Conservation (phyloP, 2,113 vertebrate genomes). For the Scortum barcoo region DNA sequence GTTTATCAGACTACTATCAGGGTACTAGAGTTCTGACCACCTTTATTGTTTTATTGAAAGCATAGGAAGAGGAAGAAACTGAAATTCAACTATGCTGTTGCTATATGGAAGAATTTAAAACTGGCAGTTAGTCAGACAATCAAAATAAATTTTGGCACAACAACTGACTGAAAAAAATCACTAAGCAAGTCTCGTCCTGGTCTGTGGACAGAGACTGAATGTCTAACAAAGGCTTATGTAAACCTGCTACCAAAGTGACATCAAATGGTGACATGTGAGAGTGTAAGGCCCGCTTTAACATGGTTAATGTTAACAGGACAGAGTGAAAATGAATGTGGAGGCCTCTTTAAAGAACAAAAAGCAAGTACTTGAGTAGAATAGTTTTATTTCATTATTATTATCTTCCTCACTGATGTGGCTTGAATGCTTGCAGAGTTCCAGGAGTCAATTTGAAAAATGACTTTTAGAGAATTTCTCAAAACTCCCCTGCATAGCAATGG, state of each 20-base stretch:
- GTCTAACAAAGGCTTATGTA: neutral
- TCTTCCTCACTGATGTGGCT: neutral
- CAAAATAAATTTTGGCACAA: no score
- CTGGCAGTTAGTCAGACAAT: neutral
- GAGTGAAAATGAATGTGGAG: neutral
- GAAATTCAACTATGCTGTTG: neutral
- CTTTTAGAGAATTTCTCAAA: slow-evolving; percentile 34
- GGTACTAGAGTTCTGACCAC: neutral
- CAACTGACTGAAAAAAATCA: neutral
- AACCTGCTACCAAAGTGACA: neutral
- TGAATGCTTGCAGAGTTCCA: slow-evolving; percentile 23
- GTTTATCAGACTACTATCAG: neutral
- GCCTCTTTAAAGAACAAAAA: neutral
- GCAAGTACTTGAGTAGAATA: neutral
- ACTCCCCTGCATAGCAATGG: slow-evolving; percentile 56
- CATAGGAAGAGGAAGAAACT: neutral
- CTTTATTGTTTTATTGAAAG: neutral
- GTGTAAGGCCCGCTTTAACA: neutral
- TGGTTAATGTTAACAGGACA: neutral
- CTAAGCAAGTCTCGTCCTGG: neutral
- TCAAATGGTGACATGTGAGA: neutral
- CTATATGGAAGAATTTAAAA: neutral
- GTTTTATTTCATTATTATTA: slow-evolving; percentile 22
- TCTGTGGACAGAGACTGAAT: neutral
- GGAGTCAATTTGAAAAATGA: slow-evolving; percentile 47